Evolutionary conservation across 2,888 invertebrate species (phyloP).

Genomic region (Axea sp.): DNA sequence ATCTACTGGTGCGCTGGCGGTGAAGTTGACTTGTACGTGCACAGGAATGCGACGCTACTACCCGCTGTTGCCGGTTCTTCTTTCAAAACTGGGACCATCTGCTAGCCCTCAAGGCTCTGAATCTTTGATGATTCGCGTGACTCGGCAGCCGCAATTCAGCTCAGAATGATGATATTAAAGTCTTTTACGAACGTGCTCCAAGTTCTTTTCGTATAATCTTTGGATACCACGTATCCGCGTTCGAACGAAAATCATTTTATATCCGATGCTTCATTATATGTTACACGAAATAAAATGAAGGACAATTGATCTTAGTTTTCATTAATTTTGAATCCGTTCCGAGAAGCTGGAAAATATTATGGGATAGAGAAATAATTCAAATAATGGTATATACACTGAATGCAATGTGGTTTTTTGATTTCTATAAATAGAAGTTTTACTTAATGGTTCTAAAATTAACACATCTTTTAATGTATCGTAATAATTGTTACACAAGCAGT

Average conservation of each 20-base stretch:
- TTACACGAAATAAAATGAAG: neutral
- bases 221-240: no score
- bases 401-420: no score
- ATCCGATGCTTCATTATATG: neutral
- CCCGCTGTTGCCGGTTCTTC: conserved; percentile 67
- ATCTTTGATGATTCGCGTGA: conserved; percentile 79
- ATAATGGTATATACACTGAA: no score
- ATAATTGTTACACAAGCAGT: no score
- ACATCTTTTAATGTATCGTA: no score
- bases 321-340: neutral
- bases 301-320: conserved; percentile 2
- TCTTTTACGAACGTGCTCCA: conserved; percentile 37
- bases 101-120: conserved; percentile 77
- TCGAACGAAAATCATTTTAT: no score
- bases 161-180: conserved; percentile 47
- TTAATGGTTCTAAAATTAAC: no score
- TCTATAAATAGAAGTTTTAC: no score
- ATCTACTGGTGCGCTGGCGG: neutral
- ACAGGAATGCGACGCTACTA: neutral
- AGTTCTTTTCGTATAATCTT: conserved; percentile 32
- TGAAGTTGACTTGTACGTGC: conserved; percentile 1
- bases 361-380: no score
- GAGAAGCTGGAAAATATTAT: no score
- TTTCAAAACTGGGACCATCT: conserved; percentile 73
- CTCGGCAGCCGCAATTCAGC: conserved; percentile 71